Evolutionary conservation across 2,888 invertebrate species (phyloP), one percentile per base, ranked within the genome.

Genomic region (Muschampia plurimacula): DNA sequence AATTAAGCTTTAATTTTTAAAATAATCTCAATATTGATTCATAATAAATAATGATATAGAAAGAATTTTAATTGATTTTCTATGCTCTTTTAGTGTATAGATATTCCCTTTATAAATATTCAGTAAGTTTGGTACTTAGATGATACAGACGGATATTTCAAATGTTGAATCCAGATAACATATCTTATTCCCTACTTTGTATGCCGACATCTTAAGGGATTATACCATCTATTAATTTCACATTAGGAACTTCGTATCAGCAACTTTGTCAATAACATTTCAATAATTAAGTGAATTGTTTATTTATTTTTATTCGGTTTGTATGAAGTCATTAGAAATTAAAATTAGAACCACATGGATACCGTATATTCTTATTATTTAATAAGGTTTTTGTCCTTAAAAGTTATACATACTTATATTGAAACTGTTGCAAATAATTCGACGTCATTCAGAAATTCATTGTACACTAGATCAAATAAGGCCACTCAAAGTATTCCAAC

Each of bases 381-480:
- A 12, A 1, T 5, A 12, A 13, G 5, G 49, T n/a, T 12, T 13
- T 2, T 49, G 49, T 8, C 6, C 6, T 6, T 6, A 6, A 49
- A 2, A 49, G 12, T 22, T 22, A 15, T 22, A 4, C 7, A 46
- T 4, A 7, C 3, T 13, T 65, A 36, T 15, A 8, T 67, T 1
- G 13, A 15, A 52, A 39, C 57, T 15, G 32, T 39, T 39, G 36
- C 49, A 39, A 15, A 15, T 3, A 62, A 13, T 13, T 65, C 57
- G 4, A 57, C 57, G 44, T 46, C 39, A 44, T 28, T 44, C 5
- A 15, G 65, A 32, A 41, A 44, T 44, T 13, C 28, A 64, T 77
- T 78, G 77, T 80, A 82, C 82, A 81, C 74, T 77, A 80, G 79
- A 81, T 82, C 85, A 87, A 89, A 86, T 84, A 88, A 86, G 55